These are phyloP conservation scores for Brachionus angularis DNA, from an alignment of 1,140 invertebrate species.

Conservation along the genomic window DNA sequence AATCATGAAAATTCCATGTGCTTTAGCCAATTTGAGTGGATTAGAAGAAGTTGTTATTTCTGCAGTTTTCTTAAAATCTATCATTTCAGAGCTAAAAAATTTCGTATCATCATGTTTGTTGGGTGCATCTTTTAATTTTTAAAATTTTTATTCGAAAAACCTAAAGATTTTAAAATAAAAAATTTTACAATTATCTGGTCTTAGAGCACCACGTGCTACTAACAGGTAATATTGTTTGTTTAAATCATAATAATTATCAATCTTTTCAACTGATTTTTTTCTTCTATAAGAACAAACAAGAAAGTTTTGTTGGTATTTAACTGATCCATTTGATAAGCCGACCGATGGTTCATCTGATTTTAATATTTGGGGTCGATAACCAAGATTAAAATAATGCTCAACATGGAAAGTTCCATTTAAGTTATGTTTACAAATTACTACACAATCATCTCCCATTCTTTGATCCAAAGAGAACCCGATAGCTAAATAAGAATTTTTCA, in stretches of 20 bases:
- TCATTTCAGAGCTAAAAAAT: background rate
- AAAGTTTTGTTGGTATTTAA: background rate
- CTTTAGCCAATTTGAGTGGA: background rate
- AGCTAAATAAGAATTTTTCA: conserved; percentile 15
- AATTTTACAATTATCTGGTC: background rate
- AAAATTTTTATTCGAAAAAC: background rate
- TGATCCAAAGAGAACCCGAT: conserved; percentile 20
- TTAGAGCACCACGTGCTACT: background rate
- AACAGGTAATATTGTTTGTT: conserved; percentile 21
- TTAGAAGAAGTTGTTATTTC: background rate
- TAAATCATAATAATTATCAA: background rate
- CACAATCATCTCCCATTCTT: conserved; percentile 34
- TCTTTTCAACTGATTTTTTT: background rate
- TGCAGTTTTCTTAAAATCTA: conserved; percentile 9
- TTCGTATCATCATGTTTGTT: conserved; percentile 11
- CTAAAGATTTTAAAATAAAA: background rate
- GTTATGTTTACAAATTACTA: conserved; percentile 19
- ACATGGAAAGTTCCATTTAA: background rate
- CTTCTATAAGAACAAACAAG: conserved; percentile 4
- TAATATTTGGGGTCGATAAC: no score
- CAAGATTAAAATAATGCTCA: conserved; percentile 23
- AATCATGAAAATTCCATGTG: conserved; percentile 27
- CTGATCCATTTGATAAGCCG: no score
- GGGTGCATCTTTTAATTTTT: conserved; percentile 19
- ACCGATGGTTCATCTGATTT: no score